Evolutionary conservation across 1,140 invertebrate species (phyloP), one percentile per base, ranked within the genome.

Genomic region (Papilio aristodemus): DNA sequence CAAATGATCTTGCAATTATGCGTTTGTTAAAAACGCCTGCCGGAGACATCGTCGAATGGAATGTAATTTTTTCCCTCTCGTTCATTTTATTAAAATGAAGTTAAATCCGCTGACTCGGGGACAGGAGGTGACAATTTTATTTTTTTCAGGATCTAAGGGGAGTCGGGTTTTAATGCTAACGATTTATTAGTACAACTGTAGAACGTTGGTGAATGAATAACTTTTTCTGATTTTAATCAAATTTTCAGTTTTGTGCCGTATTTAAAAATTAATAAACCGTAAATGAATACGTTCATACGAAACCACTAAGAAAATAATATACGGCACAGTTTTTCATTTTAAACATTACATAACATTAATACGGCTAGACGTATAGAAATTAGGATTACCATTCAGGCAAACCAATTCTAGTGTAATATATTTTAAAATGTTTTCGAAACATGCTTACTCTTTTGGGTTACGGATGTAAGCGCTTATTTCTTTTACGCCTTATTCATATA

Each of bases 81-180:
- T 74, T 80, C 77, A 77, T 81, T 82, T 85, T 87, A 87, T 85
- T 85, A 83, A 85, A 87, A 85, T 84, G 78, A 85, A 85, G 81
- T 85, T 80, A 84, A 84, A 81, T 77, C 72, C 73, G 83, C 83
- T 77, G 85, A 85, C 66, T 83, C 77, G 71, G 79, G 68, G 63
- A 59, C 71, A 71, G 68, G 77, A 84, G 84, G 83, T 85, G 83
- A 85, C 85, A 86, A 86, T 85, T 86, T 86, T 80, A 85, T 81
- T 82, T 84, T 84, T 62, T 22, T 5, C 13, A 32, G 13, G 25
- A 66, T 46, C 63, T 66, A 66, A 70, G 59, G 66, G 27, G 41
- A 69, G 68, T 36, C 46, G 36, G 38, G 22, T 69, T 60, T 60
- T 39, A 60, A 63, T 37, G 37, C 39, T 62, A 69, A 62, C 38